Evolutionary conservation across 2,797 vertebrate species (phyloP).

Genomic region (Agapornis canus): DNA sequence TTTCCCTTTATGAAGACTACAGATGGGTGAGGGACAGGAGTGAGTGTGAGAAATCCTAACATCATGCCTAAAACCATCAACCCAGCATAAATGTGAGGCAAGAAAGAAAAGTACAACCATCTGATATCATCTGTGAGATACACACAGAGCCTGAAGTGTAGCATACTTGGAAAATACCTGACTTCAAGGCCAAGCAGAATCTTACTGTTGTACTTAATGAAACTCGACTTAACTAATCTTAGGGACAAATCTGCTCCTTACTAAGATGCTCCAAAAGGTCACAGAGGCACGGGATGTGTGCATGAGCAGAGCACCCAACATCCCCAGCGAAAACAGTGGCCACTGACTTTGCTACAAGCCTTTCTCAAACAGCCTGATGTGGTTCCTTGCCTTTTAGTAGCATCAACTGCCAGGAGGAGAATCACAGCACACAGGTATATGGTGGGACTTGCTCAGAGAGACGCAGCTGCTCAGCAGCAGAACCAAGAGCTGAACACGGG

Average conservation of each 20-base stretch:
- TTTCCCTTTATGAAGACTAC: background rate
- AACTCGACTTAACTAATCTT: background rate
- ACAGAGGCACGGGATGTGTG: background rate
- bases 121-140: background rate
- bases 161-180: background rate
- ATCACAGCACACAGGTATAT: rapidly evolving
- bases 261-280: background rate
- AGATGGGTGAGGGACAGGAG: background rate
- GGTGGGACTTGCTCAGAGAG: background rate
- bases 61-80: background rate
- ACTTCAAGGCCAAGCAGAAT: background rate
- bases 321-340: background rate
- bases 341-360: background rate
- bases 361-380: background rate
- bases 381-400: background rate
- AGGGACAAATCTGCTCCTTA: rapidly evolving
- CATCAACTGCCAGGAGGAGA: background rate
- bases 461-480: background rate
- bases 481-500: background rate
- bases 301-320: background rate
- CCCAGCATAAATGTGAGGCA: background rate
- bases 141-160: background rate
- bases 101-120: background rate
- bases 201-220: background rate
- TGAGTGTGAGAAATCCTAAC: background rate